These are phyloP conservation scores for Danio aesculapii DNA, from an alignment of 2,797 vertebrate genomes.

Conservation along the genomic window DNA sequence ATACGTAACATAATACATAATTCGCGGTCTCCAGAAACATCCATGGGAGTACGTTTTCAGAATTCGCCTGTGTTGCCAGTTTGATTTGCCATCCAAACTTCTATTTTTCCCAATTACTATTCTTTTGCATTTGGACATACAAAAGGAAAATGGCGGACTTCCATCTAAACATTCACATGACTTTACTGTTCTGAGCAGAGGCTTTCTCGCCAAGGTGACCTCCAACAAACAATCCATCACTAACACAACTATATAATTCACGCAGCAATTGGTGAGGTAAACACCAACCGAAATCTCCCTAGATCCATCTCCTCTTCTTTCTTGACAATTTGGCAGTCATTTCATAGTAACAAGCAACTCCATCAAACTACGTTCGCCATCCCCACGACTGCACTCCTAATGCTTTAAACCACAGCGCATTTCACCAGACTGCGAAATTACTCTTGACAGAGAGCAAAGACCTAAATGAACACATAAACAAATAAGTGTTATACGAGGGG, in stretches of 20 bases:
- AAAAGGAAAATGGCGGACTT: not conserved
- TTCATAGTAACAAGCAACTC: slow-evolving; percentile 43
- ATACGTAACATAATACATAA: too few species aligned
- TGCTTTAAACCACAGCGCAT: slow-evolving; percentile 19
- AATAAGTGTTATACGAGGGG: slow-evolving; percentile 46
- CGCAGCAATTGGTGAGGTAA: slow-evolving; percentile 12
- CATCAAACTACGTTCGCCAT: slow-evolving; percentile 22
- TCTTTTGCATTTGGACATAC: not conserved
- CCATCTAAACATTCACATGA: slow-evolving; percentile 13
- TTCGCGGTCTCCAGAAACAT: too few species aligned
- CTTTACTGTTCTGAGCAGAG: slow-evolving; percentile 6
- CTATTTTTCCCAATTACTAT: not conserved
- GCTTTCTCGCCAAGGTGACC: slow-evolving; percentile 37
- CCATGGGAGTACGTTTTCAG: too few species aligned
- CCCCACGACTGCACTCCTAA: slow-evolving; percentile 36
- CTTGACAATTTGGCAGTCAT: slow-evolving; percentile 43
- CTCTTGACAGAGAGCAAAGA: slow-evolving; percentile 45
- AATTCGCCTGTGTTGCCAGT: too few species aligned
- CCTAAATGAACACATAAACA: slow-evolving; percentile 47
- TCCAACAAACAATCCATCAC: not conserved
- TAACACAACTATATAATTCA: slow-evolving; percentile 13
- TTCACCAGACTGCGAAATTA: slow-evolving; percentile 35
- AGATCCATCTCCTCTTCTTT: slow-evolving; percentile 22
- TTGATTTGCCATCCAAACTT: not conserved
- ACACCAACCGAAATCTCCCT: slow-evolving; percentile 14